Evolutionary conservation across 2,113 vertebrate species (phyloP), one percentile per base, ranked within the genome.

Genomic region (Mastomys coucha): DNA sequence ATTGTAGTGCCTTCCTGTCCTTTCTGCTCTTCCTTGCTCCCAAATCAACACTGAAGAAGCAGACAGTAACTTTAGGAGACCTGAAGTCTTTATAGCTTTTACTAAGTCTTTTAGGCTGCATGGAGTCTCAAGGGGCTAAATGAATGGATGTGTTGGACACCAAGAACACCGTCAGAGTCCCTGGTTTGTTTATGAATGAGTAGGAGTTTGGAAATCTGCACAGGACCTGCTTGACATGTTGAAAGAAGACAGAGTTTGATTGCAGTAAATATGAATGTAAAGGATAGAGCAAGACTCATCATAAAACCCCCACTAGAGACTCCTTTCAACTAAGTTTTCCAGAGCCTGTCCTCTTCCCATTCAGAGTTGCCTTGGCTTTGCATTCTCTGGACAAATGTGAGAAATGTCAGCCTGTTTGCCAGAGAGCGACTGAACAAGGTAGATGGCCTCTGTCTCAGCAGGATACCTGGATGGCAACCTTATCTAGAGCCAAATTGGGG

Each of bases 391-490:
- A 98, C 97, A 96, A 97, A 98, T 97, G 89, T 98, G 98, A 98
- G 96, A 98, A 98, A 98, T 97, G 97, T 97, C 91, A 97, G 96
- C 94, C 89, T 94, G 45, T 97, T 97, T 98, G 95, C 97, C 97
- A 70, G 24, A 86, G 97, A 2, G 97, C 98, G 98, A 95, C 72
- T 84, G 97, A 98, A 97, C 93, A 98, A 98, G 99, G 99, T 75
- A 96, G 98, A 98, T 98, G 96, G 97, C 88, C 96, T 94, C 98
- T 97, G 97, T 96, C 98, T 97, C 98, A 98, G 98, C 95, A 91
- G 98, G 99, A 99, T 98, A 99, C 98, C 98, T 98, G 98, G 98
- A 93, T 96, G 97, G 97, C 78, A 26, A 98, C 97, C 97, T 98
- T 98, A 98, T 99, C 98, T 98, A 81, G 39, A 96, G 97, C 96